Conservation (phyloP, 2,113 vertebrate species). For the Psammodynastes pulverulentus region DNA sequence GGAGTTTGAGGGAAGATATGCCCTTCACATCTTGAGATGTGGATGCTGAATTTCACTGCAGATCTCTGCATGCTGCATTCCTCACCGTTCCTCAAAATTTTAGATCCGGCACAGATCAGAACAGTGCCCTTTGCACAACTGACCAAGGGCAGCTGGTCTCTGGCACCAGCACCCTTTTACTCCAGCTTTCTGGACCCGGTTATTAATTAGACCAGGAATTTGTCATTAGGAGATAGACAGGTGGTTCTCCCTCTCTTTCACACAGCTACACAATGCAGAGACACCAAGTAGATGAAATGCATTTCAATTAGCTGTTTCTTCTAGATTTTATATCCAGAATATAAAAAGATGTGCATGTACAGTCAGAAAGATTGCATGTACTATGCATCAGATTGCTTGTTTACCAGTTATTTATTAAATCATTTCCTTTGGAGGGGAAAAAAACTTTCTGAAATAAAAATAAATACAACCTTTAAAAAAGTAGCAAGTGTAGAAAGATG, state of each 20-base stretch:
- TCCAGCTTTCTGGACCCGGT: background rate
- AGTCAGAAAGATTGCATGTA: background rate
- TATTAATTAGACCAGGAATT: constrained; percentile 22
- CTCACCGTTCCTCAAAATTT: background rate
- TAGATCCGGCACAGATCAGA: background rate
- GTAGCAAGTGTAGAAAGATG: background rate
- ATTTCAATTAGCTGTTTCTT: background rate
- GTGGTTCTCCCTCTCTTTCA: background rate
- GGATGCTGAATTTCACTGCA: background rate
- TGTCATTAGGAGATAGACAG: constrained; percentile 9
- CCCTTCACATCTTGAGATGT: background rate
- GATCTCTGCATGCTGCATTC: background rate
- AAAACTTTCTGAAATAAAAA: background rate
- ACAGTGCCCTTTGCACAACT: constrained; percentile 1
- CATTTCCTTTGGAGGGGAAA: background rate
- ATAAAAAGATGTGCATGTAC: background rate
- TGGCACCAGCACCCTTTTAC: constrained; percentile 2
- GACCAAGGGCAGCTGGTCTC: constrained; percentile 8
- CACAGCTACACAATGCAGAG: background rate
- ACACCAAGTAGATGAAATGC: background rate
- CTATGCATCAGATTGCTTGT: background rate
- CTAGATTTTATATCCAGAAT: background rate
- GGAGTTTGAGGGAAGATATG: too few species aligned
- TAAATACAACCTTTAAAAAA: background rate
- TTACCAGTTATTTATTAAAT: background rate